These are phyloP conservation scores for Mormyrus iriodes DNA, from an alignment of 2,113 vertebrate genomes.

Conservation along the genomic window DNA sequence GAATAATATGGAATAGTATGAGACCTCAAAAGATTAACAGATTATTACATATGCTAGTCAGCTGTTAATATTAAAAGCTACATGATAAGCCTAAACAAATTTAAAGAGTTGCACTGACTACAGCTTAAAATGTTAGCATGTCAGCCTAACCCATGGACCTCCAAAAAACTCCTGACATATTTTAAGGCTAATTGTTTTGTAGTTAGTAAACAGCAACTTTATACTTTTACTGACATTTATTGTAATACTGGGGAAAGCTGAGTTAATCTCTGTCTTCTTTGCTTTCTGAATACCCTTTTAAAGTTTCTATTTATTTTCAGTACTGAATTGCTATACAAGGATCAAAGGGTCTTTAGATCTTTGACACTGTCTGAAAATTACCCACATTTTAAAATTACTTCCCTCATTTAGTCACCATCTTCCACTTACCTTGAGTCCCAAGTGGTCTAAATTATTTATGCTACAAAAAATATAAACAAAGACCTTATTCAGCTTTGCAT, in stretches of 20 bases:
- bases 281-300: not conserved
- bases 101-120: not conserved
- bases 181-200: not conserved
- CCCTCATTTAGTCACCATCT: not conserved
- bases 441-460: not conserved
- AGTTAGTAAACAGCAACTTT: not conserved
- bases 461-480: not conserved
- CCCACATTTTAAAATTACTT: not conserved
- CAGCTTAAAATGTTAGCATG: not conserved
- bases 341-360: not conserved
- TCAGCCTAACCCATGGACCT: not conserved
- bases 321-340: not conserved
- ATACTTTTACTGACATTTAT: not conserved
- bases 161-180: not conserved
- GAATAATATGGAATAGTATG: not conserved
- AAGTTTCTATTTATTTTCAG: not conserved
- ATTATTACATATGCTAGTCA: not conserved
- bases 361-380: not conserved
- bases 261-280: not conserved
- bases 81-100: not conserved
- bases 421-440: not conserved
- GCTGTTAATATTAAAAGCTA: not conserved
- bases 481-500: not conserved
- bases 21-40: not conserved
- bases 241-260: not conserved